Percentiles rank a stretch among this genome's conserved stretches.
Conservation (phyloP, 2,797 vertebrate species). For the Eutrigla gurnardus region DNA sequence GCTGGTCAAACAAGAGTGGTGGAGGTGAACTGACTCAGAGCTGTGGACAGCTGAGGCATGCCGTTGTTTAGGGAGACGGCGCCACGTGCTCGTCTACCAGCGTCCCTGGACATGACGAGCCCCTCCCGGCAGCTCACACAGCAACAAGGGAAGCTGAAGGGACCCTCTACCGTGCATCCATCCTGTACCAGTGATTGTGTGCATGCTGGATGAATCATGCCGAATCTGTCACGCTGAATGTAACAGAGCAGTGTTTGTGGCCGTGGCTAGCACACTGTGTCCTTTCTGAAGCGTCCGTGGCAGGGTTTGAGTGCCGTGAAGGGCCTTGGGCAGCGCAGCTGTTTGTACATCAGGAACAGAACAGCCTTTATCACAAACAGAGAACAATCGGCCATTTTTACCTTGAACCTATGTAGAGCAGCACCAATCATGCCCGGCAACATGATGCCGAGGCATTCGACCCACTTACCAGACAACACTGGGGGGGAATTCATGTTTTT, state of each 20-base stretch:
- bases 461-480: neutral
- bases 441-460: slow-evolving; percentile 2
- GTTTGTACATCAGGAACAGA: slow-evolving; percentile 57
- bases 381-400: slow-evolving; percentile 33
- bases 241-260: slow-evolving; percentile 40
- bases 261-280: slow-evolving; percentile 48
- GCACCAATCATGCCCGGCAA: neutral
- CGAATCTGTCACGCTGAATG: slow-evolving; percentile 35
- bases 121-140: slow-evolving; percentile 21
- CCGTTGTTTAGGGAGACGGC: slow-evolving; percentile 50
- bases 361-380: slow-evolving; percentile 21
- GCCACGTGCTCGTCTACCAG: slow-evolving; percentile 41
- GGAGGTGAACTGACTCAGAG: slow-evolving; percentile 35
- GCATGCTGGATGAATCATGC: slow-evolving; percentile 35
- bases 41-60: slow-evolving; percentile 52
- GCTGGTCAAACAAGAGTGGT: slow-evolving; percentile 12
- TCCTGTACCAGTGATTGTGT: slow-evolving; percentile 15
- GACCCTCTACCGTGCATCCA: slow-evolving; percentile 23
- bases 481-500: neutral
- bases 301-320: slow-evolving; percentile 21
- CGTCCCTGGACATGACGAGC: slow-evolving; percentile 29
- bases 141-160: slow-evolving; percentile 39
- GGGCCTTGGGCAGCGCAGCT: slow-evolving; percentile 25
- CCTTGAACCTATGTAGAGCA: slow-evolving; percentile 13
- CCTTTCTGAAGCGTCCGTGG: slow-evolving; percentile 20